phyloP scores from a whole-genome alignment of 1,140 invertebrate species.

The Maniola jurtina region DNA sequence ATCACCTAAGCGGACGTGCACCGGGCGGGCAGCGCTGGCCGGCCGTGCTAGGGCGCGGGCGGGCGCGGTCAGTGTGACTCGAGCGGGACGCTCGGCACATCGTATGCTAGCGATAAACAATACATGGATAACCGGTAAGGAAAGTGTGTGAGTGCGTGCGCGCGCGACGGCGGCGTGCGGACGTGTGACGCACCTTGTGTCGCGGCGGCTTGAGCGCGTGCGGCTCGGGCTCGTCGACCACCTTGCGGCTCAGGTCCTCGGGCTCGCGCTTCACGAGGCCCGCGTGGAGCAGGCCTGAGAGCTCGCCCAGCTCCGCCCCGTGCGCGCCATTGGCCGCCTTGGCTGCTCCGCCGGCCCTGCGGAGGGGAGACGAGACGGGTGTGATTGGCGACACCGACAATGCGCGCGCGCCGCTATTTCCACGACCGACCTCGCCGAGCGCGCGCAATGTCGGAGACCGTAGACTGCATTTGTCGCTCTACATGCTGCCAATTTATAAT shows the following conservation, averaged over 20 bases:
- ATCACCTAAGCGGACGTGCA: slow-evolving; percentile 39
- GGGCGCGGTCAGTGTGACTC: slow-evolving; percentile 71
- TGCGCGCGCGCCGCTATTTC: slow-evolving; percentile 66
- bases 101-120: slow-evolving; percentile 67
- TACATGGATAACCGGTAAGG: slow-evolving; percentile 70
- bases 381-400: slow-evolving; percentile 66
- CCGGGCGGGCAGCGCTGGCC: slow-evolving; percentile 62
- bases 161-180: slow-evolving; percentile 74
- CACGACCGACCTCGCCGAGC: slow-evolving; percentile 50
- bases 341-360: slow-evolving; percentile 70
- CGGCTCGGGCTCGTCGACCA: slow-evolving; percentile 73
- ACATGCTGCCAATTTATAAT: slow-evolving; percentile 4
- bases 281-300: slow-evolving; percentile 76
- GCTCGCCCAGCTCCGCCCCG: slow-evolving; percentile 79
- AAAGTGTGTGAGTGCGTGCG: slow-evolving; percentile 75
- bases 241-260: slow-evolving; percentile 79
- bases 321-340: slow-evolving; percentile 76
- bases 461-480: slow-evolving; percentile 47
- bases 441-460: slow-evolving; percentile 49
- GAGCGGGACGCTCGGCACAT: slow-evolving; percentile 68
- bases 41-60: slow-evolving; percentile 69
- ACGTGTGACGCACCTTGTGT: slow-evolving; percentile 78
- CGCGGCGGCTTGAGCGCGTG: slow-evolving; percentile 75
- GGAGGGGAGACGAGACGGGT: slow-evolving; percentile 69
- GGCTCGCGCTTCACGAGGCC: slow-evolving; percentile 79